These are phyloP conservation scores for Callipepla californica DNA, from an alignment of 2,113 vertebrate species.

Conservation along the genomic window DNA sequence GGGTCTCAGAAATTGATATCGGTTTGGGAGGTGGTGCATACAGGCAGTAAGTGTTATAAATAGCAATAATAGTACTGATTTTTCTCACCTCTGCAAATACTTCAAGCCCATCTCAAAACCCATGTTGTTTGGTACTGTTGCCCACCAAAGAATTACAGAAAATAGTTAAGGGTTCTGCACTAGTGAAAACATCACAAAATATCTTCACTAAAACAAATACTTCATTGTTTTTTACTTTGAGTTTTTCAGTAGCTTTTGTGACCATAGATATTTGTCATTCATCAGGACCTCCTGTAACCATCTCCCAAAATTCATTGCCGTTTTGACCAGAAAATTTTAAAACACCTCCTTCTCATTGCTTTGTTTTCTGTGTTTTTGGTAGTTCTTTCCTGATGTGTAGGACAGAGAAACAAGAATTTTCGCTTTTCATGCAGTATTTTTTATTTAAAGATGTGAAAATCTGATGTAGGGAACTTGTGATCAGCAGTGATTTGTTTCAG, in stretches of 20 bases:
- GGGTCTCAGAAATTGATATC: neutral
- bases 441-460: neutral
- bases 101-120: neutral
- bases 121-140: neutral
- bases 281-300: neutral
- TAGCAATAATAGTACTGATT: neutral
- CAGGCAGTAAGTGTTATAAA: neutral
- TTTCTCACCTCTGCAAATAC: neutral
- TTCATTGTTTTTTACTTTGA: neutral
- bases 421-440: neutral
- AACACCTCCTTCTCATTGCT: neutral
- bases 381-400: neutral
- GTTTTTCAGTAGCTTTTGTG: neutral
- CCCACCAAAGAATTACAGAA: neutral
- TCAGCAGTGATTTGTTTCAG: conserved; percentile 30
- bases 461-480: neutral
- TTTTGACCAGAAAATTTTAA: neutral
- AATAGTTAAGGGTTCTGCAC: neutral
- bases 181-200: neutral
- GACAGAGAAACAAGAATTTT: neutral
- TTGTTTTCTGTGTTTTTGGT: neutral
- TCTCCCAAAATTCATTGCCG: neutral
- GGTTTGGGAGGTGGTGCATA: neutral
- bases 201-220: neutral
- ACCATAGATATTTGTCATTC: neutral